A percentile compares a stretch with the other conserved stretches of the same genome.
phyloP scores from a whole-genome alignment of 2,888 invertebrate genomes.

The Mesorhabditis belari region DNA sequence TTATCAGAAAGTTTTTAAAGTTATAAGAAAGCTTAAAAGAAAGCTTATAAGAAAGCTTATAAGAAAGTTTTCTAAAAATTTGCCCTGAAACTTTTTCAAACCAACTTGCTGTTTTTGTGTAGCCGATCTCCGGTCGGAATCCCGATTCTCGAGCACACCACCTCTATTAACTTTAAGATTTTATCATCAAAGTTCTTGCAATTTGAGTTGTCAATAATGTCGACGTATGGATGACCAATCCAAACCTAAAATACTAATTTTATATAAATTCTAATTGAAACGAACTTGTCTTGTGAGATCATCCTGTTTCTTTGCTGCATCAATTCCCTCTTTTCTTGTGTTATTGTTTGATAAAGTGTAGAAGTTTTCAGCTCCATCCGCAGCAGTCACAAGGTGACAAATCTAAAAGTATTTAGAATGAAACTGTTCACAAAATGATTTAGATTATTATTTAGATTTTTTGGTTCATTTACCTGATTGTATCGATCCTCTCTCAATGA shows the following conservation, averaged over 20 bases:
- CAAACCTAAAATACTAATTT: slow-evolving; percentile 65
- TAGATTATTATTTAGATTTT: slow-evolving; percentile 1
- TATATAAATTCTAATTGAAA: background rate
- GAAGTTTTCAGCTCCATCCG: slow-evolving; percentile 93
- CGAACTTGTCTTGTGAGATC: slow-evolving; percentile 74
- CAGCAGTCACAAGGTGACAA: slow-evolving; percentile 73
- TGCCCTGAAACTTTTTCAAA: background rate
- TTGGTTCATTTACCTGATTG: slow-evolving; percentile 83
- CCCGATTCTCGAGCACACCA: slow-evolving; percentile 74
- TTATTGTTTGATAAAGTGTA: slow-evolving; percentile 94
- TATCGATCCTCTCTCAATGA: slow-evolving; percentile 66
- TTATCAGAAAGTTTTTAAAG: too few relatives aligned
- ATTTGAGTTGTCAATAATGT: slow-evolving; percentile 85
- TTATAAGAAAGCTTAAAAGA: too few relatives aligned
- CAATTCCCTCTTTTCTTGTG: slow-evolving; percentile 87
- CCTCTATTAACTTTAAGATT: slow-evolving; percentile 82
- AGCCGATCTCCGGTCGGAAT: slow-evolving; percentile 89
- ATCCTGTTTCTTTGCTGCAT: slow-evolving; percentile 79
- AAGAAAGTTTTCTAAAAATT: too few relatives aligned
- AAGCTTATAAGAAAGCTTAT: too few relatives aligned
- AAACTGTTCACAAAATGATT: background rate
- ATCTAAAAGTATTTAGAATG: slow-evolving; percentile 30
- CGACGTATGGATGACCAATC: slow-evolving; percentile 98
- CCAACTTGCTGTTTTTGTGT: slow-evolving; percentile 68
- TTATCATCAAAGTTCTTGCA: slow-evolving; percentile 75